Evolutionary conservation across 1,140 invertebrate species (phyloP), one percentile per base, ranked within the genome.

Genomic region (Papilio machaon): DNA sequence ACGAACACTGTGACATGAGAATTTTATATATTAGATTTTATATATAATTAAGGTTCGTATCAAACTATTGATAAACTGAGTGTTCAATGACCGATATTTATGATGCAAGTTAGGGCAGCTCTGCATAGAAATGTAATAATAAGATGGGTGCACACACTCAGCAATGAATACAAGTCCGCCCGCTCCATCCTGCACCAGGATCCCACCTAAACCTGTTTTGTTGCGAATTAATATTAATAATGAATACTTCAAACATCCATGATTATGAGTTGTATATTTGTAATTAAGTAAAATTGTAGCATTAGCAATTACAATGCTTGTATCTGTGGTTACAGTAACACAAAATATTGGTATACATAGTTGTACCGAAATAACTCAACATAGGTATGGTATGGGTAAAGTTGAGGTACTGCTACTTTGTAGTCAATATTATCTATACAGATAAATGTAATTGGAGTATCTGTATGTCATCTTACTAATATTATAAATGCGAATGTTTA

Each of bases 201-300:
- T 83, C 79, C 81, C 17, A 67, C 83, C 77, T 52, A 84, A 89
- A 92, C 89, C 88, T 85, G 89, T 90, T 90, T 86, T 90, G 85
- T 88, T 87, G 86, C 84, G 85, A 90, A 90, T 92, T 91, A 92
- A 91, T 91, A 92, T 90, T 90, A 91, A 91, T 91, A 92, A 90
- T 87, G 89, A 90, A 91, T 90, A 90, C 87, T 89, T 90, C 86
- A 91, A 91, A 88, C 86, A 79, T 85, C 86, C 89, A 86, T 88
- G 87, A 90, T 88, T 91, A 86, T 90, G 82, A 87, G 86, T 87
- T 87, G 89, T 90, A 88, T 91, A 88, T 88, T 92, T 91, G 88
- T 92, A 92, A 92, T 91, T 91, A 92, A 90, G 86, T 82, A 85
- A 86, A 87, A 91, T 91, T 92, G 91, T 87, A 89, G 86, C 85